Conservation (phyloP, 2,888 invertebrate species). For the Cacoxenus indagator region DNA sequence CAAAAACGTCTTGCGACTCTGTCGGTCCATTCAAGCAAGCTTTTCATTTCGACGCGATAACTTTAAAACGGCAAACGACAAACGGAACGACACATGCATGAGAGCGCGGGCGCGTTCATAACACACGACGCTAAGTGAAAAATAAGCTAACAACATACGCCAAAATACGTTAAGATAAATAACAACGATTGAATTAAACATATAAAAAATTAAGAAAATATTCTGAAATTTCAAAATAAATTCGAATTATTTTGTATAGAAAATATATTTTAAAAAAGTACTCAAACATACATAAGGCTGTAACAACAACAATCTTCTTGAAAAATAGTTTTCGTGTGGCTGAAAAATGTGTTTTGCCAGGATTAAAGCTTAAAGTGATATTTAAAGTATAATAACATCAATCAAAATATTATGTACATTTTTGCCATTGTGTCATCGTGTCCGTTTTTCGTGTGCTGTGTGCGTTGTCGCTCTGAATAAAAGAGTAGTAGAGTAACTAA, state of each 20-base stretch:
- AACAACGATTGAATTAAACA: too few relatives aligned
- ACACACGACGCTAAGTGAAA: background rate
- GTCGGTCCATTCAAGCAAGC: slow-evolving; percentile 70
- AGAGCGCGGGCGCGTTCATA: slow-evolving; percentile 46
- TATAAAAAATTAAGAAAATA: too few relatives aligned
- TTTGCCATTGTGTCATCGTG: background rate
- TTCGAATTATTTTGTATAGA: too few relatives aligned
- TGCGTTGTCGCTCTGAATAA: background rate
- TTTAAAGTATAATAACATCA: too few relatives aligned
- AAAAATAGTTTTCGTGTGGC: too few relatives aligned
- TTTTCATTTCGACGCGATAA: slow-evolving; percentile 71
- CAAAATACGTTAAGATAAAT: background rate
- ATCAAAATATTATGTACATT: background rate
- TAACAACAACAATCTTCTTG: too few relatives aligned
- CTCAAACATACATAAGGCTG: too few relatives aligned
- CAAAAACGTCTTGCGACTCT: slow-evolving; percentile 68
- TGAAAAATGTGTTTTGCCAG: background rate
- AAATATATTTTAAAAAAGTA: too few relatives aligned
- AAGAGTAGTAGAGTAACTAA: background rate
- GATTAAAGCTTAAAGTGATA: background rate
- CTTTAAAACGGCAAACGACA: slow-evolving; percentile 63
- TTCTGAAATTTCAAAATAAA: too few relatives aligned
- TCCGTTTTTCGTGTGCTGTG: background rate
- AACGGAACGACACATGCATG: slow-evolving; percentile 64
- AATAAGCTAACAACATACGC: background rate